Conservation (phyloP, 1,140 invertebrate genomes). For the Zophobas atratus region DNA sequence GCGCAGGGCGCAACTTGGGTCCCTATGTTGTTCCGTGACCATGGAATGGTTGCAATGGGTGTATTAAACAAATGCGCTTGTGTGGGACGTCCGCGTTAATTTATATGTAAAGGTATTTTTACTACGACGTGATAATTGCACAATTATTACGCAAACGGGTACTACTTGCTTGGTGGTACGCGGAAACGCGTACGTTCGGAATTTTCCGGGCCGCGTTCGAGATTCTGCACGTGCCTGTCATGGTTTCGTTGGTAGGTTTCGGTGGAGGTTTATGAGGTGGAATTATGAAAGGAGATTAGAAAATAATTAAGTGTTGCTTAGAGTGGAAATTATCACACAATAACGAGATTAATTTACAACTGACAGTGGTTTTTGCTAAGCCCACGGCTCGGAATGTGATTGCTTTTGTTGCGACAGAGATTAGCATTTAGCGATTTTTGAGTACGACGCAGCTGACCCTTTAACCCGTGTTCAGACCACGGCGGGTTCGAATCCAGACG, state of each 20-base stretch:
- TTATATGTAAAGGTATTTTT: slow-evolving; percentile 36
- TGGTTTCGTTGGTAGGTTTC: slow-evolving; percentile 13
- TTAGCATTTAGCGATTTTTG: neutral
- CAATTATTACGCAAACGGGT: slow-evolving; percentile 15
- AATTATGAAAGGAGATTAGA: slow-evolving; percentile 39
- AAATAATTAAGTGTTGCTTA: slow-evolving; percentile 41
- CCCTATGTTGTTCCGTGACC: slow-evolving; percentile 12
- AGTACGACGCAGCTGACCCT: no score
- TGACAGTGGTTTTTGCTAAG: slow-evolving; percentile 38
- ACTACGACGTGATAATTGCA: slow-evolving; percentile 40
- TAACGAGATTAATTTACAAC: slow-evolving; percentile 38
- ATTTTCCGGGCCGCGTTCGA: neutral
- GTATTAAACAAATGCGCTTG: slow-evolving; percentile 38
- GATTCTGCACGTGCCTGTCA: slow-evolving; percentile 7
- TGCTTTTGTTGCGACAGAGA: slow-evolving; percentile 22
- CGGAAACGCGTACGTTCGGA: neutral
- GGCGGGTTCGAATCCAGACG: no score
- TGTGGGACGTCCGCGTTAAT: slow-evolving; percentile 30
- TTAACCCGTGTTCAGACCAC: no score
- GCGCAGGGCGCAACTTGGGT: neutral
- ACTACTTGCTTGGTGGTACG: no score
- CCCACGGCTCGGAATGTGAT: slow-evolving; percentile 11
- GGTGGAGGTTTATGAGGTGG: slow-evolving; percentile 7
- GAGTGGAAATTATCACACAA: slow-evolving; percentile 40
- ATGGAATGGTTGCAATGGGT: slow-evolving; percentile 36